Evolutionary conservation across 2,797 vertebrate species (phyloP).

Genomic region (Epinephelus malabaricus): DNA sequence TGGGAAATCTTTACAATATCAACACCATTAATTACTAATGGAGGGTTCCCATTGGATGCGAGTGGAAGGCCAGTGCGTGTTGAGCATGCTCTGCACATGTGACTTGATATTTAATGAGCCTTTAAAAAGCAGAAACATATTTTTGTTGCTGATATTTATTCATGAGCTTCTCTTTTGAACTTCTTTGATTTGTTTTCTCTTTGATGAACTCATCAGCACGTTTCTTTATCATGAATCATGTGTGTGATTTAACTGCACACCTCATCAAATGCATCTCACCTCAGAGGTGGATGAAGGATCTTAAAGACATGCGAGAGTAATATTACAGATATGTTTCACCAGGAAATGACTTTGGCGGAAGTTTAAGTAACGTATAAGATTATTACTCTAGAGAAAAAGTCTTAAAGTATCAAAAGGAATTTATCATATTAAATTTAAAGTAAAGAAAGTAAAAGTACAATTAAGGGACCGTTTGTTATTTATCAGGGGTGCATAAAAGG

Average conservation of each 20-base stretch:
- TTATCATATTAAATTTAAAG: too few relatives aligned
- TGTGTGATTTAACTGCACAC: constrained; percentile 35
- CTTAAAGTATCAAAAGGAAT: too few relatives aligned
- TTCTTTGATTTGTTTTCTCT: not conserved
- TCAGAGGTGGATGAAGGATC: too few relatives aligned
- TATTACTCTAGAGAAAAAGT: too few relatives aligned
- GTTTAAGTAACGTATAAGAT: too few relatives aligned
- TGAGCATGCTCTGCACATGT: constrained; percentile 21
- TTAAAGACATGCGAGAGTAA: too few relatives aligned
- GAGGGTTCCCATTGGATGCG: constrained; percentile 28
- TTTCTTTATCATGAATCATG: constrained; percentile 11
- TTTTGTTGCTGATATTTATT: constrained; percentile 35
- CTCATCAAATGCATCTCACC: constrained; percentile 22
- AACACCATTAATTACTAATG: constrained; percentile 73
- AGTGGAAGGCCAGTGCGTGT: constrained; percentile 34
- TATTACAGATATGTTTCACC: too few relatives aligned
- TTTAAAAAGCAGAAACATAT: constrained; percentile 31
- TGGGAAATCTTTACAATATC: constrained; percentile 72
- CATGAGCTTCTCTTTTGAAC: constrained; percentile 17
- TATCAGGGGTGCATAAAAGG: too few relatives aligned
- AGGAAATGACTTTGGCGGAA: too few relatives aligned
- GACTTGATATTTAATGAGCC: constrained; percentile 40
- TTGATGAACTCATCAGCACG: constrained; percentile 27
- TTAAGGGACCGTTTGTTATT: too few relatives aligned
- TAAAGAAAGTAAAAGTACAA: too few relatives aligned